These are phyloP conservation scores for Cetonia aurata DNA, from an alignment of 2,888 invertebrate species.

Conservation along the genomic window DNA sequence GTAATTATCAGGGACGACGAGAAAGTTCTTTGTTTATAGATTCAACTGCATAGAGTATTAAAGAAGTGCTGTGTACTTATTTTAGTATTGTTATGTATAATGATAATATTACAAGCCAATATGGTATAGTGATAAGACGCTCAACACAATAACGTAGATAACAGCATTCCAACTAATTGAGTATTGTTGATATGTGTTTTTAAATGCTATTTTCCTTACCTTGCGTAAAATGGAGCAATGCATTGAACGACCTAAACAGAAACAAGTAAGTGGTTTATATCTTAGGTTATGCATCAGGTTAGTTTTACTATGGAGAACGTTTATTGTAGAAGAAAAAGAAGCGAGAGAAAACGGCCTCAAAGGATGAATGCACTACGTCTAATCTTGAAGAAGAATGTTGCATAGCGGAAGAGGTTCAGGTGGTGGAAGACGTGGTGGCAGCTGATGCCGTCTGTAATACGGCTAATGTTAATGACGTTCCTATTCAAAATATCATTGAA, in stretches of 20 bases:
- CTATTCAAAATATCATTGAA: not conserved
- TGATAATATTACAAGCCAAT: not conserved
- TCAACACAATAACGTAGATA: slow-evolving; percentile 18
- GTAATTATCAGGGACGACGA: not conserved
- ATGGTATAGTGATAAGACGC: slow-evolving; percentile 20
- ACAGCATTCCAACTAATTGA: slow-evolving; percentile 25
- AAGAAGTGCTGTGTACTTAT: too few species aligned
- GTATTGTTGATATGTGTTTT: slow-evolving; percentile 16
- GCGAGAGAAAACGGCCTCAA: slow-evolving; percentile 9
- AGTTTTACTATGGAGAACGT: not conserved
- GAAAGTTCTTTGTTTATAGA: slow-evolving; percentile 9
- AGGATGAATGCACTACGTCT: not conserved
- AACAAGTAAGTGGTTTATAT: slow-evolving; percentile 39
- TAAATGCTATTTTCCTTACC: slow-evolving; percentile 18
- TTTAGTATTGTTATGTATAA: not conserved
- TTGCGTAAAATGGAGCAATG: slow-evolving; percentile 36
- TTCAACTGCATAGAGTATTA: not conserved
- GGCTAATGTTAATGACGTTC: not conserved
- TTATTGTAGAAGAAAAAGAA: slow-evolving; percentile 39
- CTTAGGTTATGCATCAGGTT: slow-evolving; percentile 41
- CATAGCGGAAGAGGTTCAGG: not conserved
- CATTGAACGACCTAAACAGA: slow-evolving; percentile 40
- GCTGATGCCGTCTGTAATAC: not conserved
- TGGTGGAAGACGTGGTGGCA: slow-evolving; percentile 1
- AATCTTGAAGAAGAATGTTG: slow-evolving; percentile 1